Conservation (phyloP, 30 jellyfish, hydroid and myxozoan genomes). For the Cassiopea andromeda region DNA sequence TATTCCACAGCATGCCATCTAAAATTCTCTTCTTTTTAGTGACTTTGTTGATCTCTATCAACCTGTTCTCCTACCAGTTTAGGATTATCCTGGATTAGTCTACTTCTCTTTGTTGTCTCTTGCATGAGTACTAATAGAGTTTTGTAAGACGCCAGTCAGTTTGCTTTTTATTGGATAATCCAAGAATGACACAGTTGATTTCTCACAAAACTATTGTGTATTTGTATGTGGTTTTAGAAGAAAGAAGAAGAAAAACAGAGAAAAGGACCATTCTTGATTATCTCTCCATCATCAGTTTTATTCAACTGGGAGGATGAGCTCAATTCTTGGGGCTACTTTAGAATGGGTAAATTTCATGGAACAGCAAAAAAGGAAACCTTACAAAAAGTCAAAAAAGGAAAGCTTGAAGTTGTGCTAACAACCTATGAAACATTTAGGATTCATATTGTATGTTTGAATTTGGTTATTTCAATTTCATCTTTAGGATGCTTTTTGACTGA, state of each 20-base stretch:
- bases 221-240: neutral
- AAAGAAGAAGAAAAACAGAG: neutral
- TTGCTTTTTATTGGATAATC: no score
- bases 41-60: no score
- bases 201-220: neutral
- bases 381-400: slow-evolving; percentile 48
- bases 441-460: slow-evolving; percentile 52
- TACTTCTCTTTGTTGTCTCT: no score
- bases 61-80: no score
- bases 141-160: no score
- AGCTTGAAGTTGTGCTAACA: slow-evolving; percentile 74
- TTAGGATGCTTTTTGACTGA: neutral
- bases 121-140: no score
- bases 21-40: no score
- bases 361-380: slow-evolving; percentile 48
- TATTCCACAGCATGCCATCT: no score
- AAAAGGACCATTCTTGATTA: slow-evolving; percentile 57
- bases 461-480: neutral
- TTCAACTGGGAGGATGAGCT: slow-evolving; percentile 90
- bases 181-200: no score
- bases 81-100: no score
- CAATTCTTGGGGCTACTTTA: slow-evolving; percentile 82
- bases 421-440: slow-evolving; percentile 79
- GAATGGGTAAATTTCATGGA: slow-evolving; percentile 71
- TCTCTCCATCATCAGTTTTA: slow-evolving; percentile 80